These are phyloP conservation scores for Balearica regulorum DNA, from an alignment of 2,797 vertebrate genomes.

Conservation along the genomic window DNA sequence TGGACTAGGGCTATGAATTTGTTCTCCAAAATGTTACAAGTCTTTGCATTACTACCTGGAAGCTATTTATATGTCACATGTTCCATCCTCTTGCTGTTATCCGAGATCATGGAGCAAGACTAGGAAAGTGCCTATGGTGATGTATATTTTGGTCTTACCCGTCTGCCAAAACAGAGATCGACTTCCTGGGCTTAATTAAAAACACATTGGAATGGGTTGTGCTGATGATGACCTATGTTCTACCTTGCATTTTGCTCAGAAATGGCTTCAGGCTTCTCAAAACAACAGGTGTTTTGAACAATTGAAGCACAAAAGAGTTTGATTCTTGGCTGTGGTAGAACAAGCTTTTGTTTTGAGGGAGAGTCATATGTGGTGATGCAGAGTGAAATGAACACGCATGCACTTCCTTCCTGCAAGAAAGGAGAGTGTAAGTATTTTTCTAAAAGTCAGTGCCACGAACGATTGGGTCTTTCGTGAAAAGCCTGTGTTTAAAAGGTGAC, in stretches of 20 bases:
- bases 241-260: background rate
- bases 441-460: background rate
- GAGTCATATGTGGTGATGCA: no score
- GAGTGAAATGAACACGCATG: background rate
- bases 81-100: background rate
- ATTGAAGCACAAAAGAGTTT: background rate
- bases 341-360: background rate
- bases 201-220: background rate
- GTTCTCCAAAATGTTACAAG: background rate
- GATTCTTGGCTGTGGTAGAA: background rate
- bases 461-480: background rate
- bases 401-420: background rate
- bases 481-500: background rate
- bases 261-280: background rate
- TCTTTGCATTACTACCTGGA: background rate
- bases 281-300: background rate
- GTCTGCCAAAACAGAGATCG: background rate
- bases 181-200: background rate
- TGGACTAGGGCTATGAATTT: background rate
- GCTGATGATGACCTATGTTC: background rate
- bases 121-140: background rate
- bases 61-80: background rate
- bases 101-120: background rate
- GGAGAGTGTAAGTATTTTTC: background rate
- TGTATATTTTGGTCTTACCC: background rate